phyloP scores from a whole-genome alignment of 2,797 vertebrate genomes.

The Aplochiton taeniatus region DNA sequence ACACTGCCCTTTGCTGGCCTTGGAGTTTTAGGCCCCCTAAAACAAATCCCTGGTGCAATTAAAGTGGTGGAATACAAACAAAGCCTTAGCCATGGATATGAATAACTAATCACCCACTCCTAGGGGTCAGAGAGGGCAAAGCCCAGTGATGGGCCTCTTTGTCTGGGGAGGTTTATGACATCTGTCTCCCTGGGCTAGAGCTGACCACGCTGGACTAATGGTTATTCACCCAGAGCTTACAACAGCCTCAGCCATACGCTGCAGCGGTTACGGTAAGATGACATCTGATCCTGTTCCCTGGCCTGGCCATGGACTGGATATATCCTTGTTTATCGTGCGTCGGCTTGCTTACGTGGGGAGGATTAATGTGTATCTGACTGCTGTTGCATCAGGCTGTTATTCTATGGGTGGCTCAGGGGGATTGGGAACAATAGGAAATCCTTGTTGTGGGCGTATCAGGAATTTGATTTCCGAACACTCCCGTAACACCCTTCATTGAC shows the following conservation, averaged over 20 bases:
- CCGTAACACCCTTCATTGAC: too few species aligned
- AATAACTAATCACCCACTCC: slow-evolving; percentile 40
- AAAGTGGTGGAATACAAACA: slow-evolving; percentile 48
- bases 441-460: too few species aligned
- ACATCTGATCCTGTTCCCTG: slow-evolving; percentile 62
- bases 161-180: slow-evolving; percentile 71
- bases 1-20: slow-evolving; percentile 33
- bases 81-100: slow-evolving; percentile 46
- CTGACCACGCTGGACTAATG: slow-evolving; percentile 61
- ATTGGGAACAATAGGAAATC: too few species aligned
- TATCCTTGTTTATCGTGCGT: slow-evolving; percentile 54
- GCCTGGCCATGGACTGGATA: slow-evolving; percentile 45
- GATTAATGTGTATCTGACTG: slow-evolving; percentile 43
- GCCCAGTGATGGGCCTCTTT: slow-evolving; percentile 43
- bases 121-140: slow-evolving; percentile 56
- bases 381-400: too few species aligned
- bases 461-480: too few species aligned
- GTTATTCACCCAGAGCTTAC: slow-evolving; percentile 66
- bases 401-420: too few species aligned
- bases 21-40: slow-evolving; percentile 52
- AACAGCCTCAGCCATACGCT: slow-evolving; percentile 57
- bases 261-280: slow-evolving; percentile 28
- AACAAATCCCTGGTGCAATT: slow-evolving; percentile 50
- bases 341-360: slow-evolving; percentile 58
- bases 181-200: slow-evolving; percentile 58